These are phyloP conservation scores for Ceriagrion tenellum DNA, from an alignment of 2,888 invertebrate species.

Conservation along the genomic window DNA sequence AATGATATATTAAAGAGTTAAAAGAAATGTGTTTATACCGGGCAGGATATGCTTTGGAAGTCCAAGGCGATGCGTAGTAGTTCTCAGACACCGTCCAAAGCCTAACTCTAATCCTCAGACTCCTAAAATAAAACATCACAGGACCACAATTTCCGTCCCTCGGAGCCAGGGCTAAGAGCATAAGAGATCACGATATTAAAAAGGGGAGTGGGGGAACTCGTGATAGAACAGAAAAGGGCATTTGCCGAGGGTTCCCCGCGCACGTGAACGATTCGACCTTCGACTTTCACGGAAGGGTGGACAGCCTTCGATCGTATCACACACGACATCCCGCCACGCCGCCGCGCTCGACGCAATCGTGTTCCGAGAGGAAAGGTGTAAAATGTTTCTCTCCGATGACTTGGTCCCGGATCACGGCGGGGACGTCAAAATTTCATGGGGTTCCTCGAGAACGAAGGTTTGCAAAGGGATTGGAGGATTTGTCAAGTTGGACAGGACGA, in stretches of 20 bases:
- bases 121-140: neutral
- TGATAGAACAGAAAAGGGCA: neutral
- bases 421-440: neutral
- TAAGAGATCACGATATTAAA: neutral
- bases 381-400: neutral
- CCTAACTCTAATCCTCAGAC: neutral
- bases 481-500: neutral
- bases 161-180: neutral
- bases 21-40: neutral
- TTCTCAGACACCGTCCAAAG: neutral
- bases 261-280: neutral
- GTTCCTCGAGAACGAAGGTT: neutral
- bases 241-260: neutral
- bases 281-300: conserved; percentile 7
- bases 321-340: neutral
- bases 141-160: neutral
- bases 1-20: neutral
- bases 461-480: neutral
- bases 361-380: neutral
- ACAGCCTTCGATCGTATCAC: neutral
- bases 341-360: neutral
- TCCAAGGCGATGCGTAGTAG: neutral
- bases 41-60: neutral
- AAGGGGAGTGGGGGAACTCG: neutral
- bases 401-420: neutral